phyloP scores from a whole-genome alignment of 2,797 vertebrate species.

The Karalla daura region DNA sequence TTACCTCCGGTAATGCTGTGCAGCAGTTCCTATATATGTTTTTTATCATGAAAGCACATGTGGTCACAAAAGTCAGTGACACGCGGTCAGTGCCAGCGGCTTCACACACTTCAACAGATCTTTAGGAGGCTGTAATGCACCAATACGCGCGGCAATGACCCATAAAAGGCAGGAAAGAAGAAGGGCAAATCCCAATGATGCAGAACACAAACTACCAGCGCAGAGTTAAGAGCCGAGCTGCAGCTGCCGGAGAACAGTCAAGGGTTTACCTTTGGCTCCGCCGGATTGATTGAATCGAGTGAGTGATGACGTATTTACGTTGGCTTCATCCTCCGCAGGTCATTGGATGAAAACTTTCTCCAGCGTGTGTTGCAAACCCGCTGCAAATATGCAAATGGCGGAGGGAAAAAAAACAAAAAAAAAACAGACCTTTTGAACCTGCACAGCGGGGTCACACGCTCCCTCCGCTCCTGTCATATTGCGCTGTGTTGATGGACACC shows the following conservation, averaged over 20 bases:
- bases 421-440: constrained; percentile 23
- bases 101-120: not conserved
- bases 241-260: no score
- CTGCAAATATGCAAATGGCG: constrained; percentile 38
- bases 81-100: no score
- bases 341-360: not conserved
- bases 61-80: no score
- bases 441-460: not conserved
- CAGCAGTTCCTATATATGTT: not conserved
- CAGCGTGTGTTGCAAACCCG: constrained; percentile 31
- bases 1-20: not conserved
- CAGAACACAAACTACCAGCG: no score
- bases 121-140: not conserved
- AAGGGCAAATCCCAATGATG: no score
- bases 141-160: not conserved
- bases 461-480: constrained; percentile 21
- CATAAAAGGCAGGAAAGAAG: no score
- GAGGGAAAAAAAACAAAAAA: no score
- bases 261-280: no score
- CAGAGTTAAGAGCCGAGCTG: no score
- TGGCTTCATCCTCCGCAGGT: not conserved
- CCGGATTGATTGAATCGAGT: no score
- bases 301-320: no score
- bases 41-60: no score
- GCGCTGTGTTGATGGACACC: constrained; percentile 52